A percentile compares a stretch with the other conserved stretches of the same genome.
These are phyloP conservation scores for Julus scanicus DNA, from an alignment of 2,888 invertebrate genomes.

Conservation along the genomic window DNA sequence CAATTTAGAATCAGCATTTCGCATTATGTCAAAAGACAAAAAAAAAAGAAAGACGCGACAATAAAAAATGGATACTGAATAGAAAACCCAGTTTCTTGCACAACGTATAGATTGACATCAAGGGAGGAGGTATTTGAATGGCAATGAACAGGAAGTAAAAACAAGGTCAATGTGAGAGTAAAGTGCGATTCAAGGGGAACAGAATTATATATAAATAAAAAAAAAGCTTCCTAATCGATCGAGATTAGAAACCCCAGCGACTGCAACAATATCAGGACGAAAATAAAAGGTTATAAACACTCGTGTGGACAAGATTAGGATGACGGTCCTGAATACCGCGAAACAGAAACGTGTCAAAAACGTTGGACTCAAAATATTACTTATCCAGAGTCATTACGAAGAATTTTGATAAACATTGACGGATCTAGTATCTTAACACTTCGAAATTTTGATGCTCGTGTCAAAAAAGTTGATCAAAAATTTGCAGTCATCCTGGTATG, in stretches of 20 bases:
- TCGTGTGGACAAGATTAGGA: too few relatives aligned
- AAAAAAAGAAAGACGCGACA: not conserved
- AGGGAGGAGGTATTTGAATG: not conserved
- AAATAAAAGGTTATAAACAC: not conserved
- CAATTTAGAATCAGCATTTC: too few relatives aligned
- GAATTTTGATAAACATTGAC: too few relatives aligned
- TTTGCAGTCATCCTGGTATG: too few relatives aligned
- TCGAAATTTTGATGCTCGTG: too few relatives aligned
- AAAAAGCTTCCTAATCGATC: not conserved
- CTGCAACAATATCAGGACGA: conserved; percentile 18
- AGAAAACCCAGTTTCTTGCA: not conserved
- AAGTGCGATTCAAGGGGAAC: conserved; percentile 25
- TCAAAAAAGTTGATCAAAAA: too few relatives aligned
- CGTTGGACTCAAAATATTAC: too few relatives aligned
- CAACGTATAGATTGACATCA: not conserved
- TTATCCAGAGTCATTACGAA: too few relatives aligned
- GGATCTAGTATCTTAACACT: too few relatives aligned
- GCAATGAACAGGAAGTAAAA: conserved; percentile 28
- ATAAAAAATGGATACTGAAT: not conserved
- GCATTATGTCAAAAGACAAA: not conserved
- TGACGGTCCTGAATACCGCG: too few relatives aligned
- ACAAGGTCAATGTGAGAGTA: conserved; percentile 27
- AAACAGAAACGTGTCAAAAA: too few relatives aligned
- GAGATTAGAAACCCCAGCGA: conserved; percentile 20
- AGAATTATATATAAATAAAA: not conserved